Conservation (phyloP, 2,888 invertebrate genomes). For the Ochropleura plecta region DNA sequence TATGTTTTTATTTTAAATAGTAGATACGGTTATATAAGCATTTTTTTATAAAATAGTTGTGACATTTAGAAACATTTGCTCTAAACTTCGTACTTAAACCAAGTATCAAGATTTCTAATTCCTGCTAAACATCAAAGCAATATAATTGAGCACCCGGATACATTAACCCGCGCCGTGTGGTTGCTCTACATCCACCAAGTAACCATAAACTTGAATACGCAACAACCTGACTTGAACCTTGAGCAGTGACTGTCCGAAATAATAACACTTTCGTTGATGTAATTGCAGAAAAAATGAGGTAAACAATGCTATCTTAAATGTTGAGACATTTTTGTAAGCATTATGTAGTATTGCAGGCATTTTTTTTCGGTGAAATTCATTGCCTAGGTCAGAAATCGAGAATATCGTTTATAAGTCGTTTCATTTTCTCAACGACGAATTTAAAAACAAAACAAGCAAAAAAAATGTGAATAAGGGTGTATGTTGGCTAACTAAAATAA, state of each 20-base stretch:
- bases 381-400: neutral
- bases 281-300: slow-evolving; percentile 54
- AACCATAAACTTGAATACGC: slow-evolving; percentile 75
- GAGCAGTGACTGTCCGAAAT: slow-evolving; percentile 58
- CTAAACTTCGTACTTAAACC: neutral
- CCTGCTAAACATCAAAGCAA: slow-evolving; percentile 36
- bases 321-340: slow-evolving; percentile 14
- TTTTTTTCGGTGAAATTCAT: neutral
- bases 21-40: neutral
- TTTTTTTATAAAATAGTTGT: neutral
- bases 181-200: slow-evolving; percentile 64
- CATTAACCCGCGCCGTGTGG: slow-evolving; percentile 57
- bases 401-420: neutral
- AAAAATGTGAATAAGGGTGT: neutral
- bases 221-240: slow-evolving; percentile 64
- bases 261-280: slow-evolving; percentile 62
- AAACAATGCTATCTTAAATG: slow-evolving; percentile 41
- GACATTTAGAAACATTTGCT: neutral
- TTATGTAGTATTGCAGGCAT: slow-evolving; percentile 26
- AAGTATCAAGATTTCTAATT: slow-evolving; percentile 44
- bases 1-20: neutral
- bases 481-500: neutral
- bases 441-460: neutral
- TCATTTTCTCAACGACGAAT: neutral
- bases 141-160: slow-evolving; percentile 67